Conservation (phyloP, 2,888 invertebrate species). For the Teleiodes luculella region DNA sequence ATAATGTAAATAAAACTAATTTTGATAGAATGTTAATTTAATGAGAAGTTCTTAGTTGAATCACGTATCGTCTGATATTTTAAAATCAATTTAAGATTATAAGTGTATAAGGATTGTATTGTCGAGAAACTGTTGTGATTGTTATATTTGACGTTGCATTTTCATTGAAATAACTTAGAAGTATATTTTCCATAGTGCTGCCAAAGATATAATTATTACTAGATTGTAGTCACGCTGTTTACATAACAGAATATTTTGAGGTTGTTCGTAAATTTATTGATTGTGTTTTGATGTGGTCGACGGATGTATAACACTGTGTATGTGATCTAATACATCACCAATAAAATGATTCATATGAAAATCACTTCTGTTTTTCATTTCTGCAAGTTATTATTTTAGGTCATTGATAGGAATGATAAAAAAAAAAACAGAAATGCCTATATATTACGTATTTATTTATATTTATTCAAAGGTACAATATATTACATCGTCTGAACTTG, state of each 20-base stretch:
- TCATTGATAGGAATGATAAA: not conserved
- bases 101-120: slow-evolving; percentile 59
- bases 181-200: slow-evolving; percentile 80
- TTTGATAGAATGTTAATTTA: slow-evolving; percentile 53
- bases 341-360: slow-evolving; percentile 59
- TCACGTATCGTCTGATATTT: slow-evolving; percentile 50
- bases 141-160: slow-evolving; percentile 76
- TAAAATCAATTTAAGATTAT: slow-evolving; percentile 44
- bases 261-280: slow-evolving; percentile 71
- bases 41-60: slow-evolving; percentile 38
- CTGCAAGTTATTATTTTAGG: too few relatives aligned
- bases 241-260: slow-evolving; percentile 71
- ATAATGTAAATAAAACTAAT: slow-evolving; percentile 63
- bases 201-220: slow-evolving; percentile 75
- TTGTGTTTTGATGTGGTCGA: slow-evolving; percentile 69
- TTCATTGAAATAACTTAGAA: slow-evolving; percentile 71
- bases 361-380: slow-evolving; percentile 27
- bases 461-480: slow-evolving; percentile 77
- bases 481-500: slow-evolving; percentile 73
- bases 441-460: slow-evolving; percentile 79
- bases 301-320: slow-evolving; percentile 66
- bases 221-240: slow-evolving; percentile 73
- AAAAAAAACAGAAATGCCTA: slow-evolving; percentile 57
- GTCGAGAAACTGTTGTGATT: slow-evolving; percentile 75
- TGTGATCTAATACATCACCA: slow-evolving; percentile 66